phyloP scores from a whole-genome alignment of 1,140 invertebrate genomes.

The Acromyrmex heyeri region DNA sequence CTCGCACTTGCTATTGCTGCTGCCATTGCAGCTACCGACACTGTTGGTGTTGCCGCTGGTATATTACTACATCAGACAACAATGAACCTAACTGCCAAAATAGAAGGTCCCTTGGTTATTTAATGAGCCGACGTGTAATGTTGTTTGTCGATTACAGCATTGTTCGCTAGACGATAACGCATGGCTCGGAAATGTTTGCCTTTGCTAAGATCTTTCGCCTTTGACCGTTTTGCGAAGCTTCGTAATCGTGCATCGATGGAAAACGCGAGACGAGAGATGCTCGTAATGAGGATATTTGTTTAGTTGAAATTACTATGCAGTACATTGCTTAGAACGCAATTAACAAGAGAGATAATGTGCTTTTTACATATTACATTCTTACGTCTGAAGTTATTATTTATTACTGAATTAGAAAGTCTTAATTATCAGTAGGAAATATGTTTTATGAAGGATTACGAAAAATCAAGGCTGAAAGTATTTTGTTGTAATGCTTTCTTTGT shows the following conservation, averaged over 20 bases:
- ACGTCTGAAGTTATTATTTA: not conserved
- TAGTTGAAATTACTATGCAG: not conserved
- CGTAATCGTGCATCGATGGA: not conserved
- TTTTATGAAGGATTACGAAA: not conserved
- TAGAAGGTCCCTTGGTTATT: conserved; percentile 78
- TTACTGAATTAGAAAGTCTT: not conserved
- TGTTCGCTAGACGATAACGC: conserved; percentile 63
- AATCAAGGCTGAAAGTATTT: not conserved
- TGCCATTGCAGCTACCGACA: conserved; percentile 23
- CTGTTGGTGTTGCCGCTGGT: conserved; percentile 12
- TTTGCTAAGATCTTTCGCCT: conserved; percentile 67
- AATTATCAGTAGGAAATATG: not conserved
- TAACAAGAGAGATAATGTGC: not conserved
- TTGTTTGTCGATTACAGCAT: conserved; percentile 79
- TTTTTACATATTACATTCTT: not conserved
- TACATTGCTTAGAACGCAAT: not conserved
- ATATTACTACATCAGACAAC: conserved; percentile 62
- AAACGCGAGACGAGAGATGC: not conserved
- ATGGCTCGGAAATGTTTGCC: conserved; percentile 57
- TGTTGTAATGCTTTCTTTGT: not conserved
- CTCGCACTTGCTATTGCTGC: not conserved
- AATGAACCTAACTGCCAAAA: conserved; percentile 76
- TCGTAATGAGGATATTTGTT: conserved; percentile 13
- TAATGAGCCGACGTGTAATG: conserved; percentile 77
- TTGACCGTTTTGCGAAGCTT: conserved; percentile 56